A percentile compares a stretch with the other conserved stretches of the same genome.
phyloP scores from a whole-genome alignment of 2,888 invertebrate genomes.

The Augochlorella aurata region DNA sequence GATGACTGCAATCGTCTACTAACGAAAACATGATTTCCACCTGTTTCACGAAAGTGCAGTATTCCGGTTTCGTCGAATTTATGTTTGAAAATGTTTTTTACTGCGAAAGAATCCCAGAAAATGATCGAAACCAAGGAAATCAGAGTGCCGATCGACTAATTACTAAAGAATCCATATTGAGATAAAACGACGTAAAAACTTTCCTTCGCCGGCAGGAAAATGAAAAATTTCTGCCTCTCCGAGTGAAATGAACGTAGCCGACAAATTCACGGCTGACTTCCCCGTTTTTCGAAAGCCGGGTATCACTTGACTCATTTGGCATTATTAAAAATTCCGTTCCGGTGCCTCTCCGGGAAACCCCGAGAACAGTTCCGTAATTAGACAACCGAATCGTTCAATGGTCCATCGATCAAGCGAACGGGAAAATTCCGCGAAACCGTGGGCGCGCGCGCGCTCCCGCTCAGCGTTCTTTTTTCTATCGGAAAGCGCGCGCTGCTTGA shows the following conservation, averaged over 20 bases:
- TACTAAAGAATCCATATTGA: background rate
- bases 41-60: background rate
- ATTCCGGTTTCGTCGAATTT: too few species aligned
- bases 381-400: slow-evolving; percentile 36
- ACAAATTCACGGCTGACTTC: slow-evolving; percentile 14
- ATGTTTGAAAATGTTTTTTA: too few species aligned
- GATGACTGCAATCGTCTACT: background rate
- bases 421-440: slow-evolving; percentile 21
- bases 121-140: background rate
- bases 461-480: slow-evolving; percentile 35
- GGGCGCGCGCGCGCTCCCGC: background rate
- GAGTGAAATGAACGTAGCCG: background rate
- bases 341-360: background rate
- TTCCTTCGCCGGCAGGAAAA: background rate
- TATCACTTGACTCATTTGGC: background rate
- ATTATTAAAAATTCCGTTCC: slow-evolving; percentile 31
- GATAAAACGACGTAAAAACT: background rate
- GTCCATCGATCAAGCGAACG: slow-evolving; percentile 49
- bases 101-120: background rate
- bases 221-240: background rate
- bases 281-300: background rate
- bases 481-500: slow-evolving; percentile 56
- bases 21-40: background rate
- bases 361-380: slow-evolving; percentile 31
- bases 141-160: background rate